Percentiles rank a stretch among this genome's conserved stretches.
phyloP scores from a whole-genome alignment of 2,797 vertebrate genomes.

The Galaxias olidus region DNA sequence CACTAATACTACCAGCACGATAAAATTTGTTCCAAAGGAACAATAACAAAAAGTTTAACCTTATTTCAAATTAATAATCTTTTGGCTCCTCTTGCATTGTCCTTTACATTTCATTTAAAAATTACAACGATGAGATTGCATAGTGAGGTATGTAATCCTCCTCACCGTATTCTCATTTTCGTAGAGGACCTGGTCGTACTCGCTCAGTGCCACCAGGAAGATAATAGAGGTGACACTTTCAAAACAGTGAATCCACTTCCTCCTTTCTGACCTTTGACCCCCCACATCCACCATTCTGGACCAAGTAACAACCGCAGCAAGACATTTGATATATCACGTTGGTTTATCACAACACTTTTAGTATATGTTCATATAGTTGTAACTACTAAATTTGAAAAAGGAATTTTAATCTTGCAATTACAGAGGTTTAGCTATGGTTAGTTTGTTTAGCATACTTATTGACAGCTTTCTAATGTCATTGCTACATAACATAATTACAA shows the following conservation, averaged over 20 bases:
- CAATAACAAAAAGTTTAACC: no score
- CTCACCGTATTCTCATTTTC: slow-evolving; percentile 82
- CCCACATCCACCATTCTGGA: slow-evolving; percentile 90
- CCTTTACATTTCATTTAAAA: no score
- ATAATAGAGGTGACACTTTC: slow-evolving; percentile 88
- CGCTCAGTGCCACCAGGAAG: slow-evolving; percentile 86
- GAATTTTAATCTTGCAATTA: no score
- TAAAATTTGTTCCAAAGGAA: neutral
- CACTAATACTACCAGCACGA: neutral
- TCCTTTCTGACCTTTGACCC: slow-evolving; percentile 87
- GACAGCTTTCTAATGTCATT: no score
- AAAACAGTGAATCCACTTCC: slow-evolving; percentile 93
- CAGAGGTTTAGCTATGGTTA: no score
- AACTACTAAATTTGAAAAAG: no score
- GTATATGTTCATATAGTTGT: no score
- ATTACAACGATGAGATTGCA: neutral
- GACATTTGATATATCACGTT: neutral
- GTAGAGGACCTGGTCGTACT: slow-evolving; percentile 87
- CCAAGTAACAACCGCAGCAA: neutral
- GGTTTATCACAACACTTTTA: no score
- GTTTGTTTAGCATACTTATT: no score
- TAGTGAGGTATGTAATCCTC: neutral
- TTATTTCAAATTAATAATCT: neutral
- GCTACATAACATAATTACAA: no score
- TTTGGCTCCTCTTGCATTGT: no score